These are phyloP conservation scores for Cylas formicarius DNA, from an alignment of 1,140 invertebrate species.

Conservation along the genomic window DNA sequence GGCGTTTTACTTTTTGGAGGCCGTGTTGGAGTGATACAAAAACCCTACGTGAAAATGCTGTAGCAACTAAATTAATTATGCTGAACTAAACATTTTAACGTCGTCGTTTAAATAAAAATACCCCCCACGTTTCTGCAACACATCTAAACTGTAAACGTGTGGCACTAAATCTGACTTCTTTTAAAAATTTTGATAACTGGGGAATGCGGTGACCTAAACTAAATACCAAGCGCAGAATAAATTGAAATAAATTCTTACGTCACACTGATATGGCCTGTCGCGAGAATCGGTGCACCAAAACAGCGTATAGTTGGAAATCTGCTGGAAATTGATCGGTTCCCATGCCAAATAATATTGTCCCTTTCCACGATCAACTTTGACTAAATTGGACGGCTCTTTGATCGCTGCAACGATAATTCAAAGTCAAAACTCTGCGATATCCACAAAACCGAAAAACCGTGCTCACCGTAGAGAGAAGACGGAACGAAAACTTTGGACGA, in stretches of 20 bases:
- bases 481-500: slow-evolving; percentile 55
- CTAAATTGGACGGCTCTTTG: slow-evolving; percentile 52
- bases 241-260: slow-evolving; percentile 39
- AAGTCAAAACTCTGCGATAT: not conserved
- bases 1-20: no score
- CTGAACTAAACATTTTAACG: no score
- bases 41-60: no score
- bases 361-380: slow-evolving; percentile 59
- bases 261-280: slow-evolving; percentile 54
- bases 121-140: no score
- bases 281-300: slow-evolving; percentile 62
- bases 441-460: slow-evolving; percentile 4
- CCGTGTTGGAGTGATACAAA: no score
- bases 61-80: no score
- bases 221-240: not conserved
- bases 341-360: slow-evolving; percentile 65
- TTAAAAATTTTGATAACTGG: not conserved
- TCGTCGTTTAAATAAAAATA: no score
- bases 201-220: not conserved
- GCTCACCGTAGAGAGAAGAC: slow-evolving; percentile 48
- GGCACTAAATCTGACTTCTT: no score
- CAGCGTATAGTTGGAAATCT: slow-evolving; percentile 57
- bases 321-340: slow-evolving; percentile 47
- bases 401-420: slow-evolving; percentile 36
- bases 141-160: no score